A percentile compares a stretch with the other conserved stretches of the same genome.
Evolutionary conservation across 2,113 vertebrate species (phyloP).

Genomic region (Seriola dumerili): DNA sequence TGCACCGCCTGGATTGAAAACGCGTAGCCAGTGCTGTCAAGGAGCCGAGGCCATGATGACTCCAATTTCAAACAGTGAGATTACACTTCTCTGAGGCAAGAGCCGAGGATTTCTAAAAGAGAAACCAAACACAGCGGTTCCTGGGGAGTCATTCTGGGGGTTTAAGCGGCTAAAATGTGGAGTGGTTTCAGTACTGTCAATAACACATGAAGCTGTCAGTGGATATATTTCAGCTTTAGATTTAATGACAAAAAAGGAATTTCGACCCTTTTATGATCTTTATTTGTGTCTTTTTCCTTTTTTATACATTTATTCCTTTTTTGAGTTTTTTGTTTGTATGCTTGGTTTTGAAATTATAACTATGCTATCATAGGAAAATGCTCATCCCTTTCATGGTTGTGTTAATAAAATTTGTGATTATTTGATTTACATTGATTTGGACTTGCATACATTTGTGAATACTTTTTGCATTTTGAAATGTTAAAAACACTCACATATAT

Average conservation of each 20-base stretch:
- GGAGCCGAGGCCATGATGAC: conserved; percentile 20
- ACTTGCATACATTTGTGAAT: not conserved
- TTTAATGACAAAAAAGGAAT: not conserved
- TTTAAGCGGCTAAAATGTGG: not conserved
- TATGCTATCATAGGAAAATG: not conserved
- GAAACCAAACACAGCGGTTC: conserved; percentile 15
- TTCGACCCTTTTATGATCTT: not conserved
- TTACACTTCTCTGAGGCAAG: conserved; percentile 35
- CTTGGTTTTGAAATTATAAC: not conserved
- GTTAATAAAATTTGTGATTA: no score
- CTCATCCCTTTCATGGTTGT: not conserved
- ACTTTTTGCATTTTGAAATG: not conserved
- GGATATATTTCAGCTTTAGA: not conserved
- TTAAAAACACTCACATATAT: not conserved
- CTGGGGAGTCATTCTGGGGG: not conserved
- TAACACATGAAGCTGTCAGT: not conserved
- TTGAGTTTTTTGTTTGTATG: not conserved
- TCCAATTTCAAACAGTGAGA: conserved; percentile 53
- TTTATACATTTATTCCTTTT: not conserved
- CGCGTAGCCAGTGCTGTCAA: conserved; percentile 30
- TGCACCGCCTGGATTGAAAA: conserved; percentile 19
- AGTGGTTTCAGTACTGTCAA: not conserved
- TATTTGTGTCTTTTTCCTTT: not conserved
- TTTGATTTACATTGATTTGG: not conserved
- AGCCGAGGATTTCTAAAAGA: not conserved